Base-by-base conservation (phyloP, 2,888 invertebrate species). In the Drosophila demipolita region DNA sequence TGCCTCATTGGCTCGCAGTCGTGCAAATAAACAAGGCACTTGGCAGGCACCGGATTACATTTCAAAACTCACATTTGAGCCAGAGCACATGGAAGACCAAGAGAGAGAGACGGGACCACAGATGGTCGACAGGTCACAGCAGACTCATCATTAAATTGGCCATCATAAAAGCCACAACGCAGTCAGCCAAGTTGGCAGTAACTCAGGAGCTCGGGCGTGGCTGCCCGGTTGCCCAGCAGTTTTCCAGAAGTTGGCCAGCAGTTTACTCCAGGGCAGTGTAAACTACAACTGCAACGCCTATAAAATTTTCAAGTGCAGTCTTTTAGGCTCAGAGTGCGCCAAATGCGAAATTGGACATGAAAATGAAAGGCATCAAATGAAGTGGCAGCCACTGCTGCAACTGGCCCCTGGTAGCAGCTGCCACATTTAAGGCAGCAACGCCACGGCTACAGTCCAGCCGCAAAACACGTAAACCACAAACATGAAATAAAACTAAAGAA, bases 231-330 rank as follows among this genome's bases (percentile, higher is more conserved):
- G 35, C 29, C 26, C 32, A 23, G 20, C 7, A 15, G 17, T 15
- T 36, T 8, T n/a, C 20, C 32, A 23, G 20, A 1, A 15, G 17
- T 15, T 36, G 4, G n/a, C n/a, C 36, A 55, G 59, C 53, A 36
- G 23, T 26, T 54, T 53, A 40, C 65, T 55, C 33, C n/a, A 17
- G 40, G 50, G 36, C 55, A 53, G 58, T 17, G 2, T 29, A 68
- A 81, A 77, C 75, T 75, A 82, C 79, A 82, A 82, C 82, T 84
- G 82, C 82, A 84, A 66, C 59, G 64, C 49, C 88, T 72, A 84
- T 89, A 76, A 87, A 89, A 87, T 82, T 89, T 90, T 87, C 85
- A 87, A 87, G 87, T 87, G 87, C 87, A 90, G 75, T 74, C 84
- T 86, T 90, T 90, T 90, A 89, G 87, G 87, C 87, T 63, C 88